Percentiles rank a stretch among this genome's conserved stretches.
Evolutionary conservation across 2,113 vertebrate genomes (phyloP).

Genomic region (Mustelus asterias): DNA sequence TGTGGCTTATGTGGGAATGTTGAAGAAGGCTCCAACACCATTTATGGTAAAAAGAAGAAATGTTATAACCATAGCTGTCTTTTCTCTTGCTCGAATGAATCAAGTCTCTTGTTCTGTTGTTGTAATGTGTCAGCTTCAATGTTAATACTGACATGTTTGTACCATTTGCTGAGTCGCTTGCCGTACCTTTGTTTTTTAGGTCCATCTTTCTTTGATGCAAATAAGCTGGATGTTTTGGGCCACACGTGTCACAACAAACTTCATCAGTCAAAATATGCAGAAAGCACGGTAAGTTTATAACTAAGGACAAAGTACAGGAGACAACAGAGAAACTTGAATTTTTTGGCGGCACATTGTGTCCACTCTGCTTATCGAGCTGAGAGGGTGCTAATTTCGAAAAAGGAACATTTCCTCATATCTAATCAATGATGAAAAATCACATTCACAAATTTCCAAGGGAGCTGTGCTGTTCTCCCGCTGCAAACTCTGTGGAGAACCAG

Average conservation of each 20-base stretch:
- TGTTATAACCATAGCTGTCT: background rate
- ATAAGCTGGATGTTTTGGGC: background rate
- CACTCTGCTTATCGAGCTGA: background rate
- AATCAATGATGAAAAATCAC: background rate
- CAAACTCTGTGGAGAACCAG: background rate
- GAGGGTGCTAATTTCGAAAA: background rate
- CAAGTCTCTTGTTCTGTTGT: background rate
- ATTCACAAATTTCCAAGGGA: background rate
- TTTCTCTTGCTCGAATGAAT: background rate
- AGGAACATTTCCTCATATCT: too few species aligned
- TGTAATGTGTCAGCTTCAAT: background rate
- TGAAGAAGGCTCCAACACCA: conserved; percentile 25
- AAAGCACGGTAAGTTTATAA: background rate
- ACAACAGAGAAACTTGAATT: background rate
- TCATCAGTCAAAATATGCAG: fast-evolving
- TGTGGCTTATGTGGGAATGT: conserved; percentile 51
- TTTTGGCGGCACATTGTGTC: background rate
- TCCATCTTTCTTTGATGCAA: background rate
- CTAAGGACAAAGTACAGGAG: background rate
- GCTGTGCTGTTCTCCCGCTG: background rate
- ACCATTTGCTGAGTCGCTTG: background rate
- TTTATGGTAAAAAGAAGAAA: conserved; percentile 44
- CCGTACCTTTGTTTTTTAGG: background rate
- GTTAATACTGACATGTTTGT: background rate
- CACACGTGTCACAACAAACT: background rate